A percentile compares a stretch with the other conserved stretches of the same genome.
These are phyloP conservation scores for Aulostomus chinensis DNA, from an alignment of 2,797 vertebrate species.

Conservation along the genomic window DNA sequence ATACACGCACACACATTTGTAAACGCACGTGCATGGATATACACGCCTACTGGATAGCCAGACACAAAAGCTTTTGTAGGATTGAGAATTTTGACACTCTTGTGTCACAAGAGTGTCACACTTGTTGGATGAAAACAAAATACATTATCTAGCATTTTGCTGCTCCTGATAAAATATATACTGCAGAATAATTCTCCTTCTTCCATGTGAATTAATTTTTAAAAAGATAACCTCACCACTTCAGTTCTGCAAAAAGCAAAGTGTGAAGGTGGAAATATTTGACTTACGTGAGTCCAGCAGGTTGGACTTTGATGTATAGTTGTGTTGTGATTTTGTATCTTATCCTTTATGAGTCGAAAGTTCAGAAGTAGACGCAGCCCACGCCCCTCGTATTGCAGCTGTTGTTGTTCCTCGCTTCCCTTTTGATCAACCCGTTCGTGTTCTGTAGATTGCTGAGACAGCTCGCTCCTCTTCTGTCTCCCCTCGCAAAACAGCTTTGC, in stretches of 20 bases:
- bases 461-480: conserved; percentile 50
- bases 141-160: too few relatives aligned
- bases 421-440: conserved; percentile 43
- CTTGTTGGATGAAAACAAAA: too few relatives aligned
- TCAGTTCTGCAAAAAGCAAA: too few relatives aligned
- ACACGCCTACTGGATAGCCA: too few relatives aligned
- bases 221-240: too few relatives aligned
- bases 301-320: neutral
- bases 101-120: too few relatives aligned
- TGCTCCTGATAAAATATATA: too few relatives aligned
- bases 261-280: neutral
- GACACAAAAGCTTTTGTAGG: too few relatives aligned
- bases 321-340: neutral
- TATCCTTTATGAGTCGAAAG: conserved; percentile 10
- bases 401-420: conserved; percentile 29
- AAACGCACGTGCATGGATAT: neutral
- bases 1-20: conserved; percentile 2
- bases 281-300: neutral
- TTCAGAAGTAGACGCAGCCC: conserved; percentile 10
- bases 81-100: too few relatives aligned
- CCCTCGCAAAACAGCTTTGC: conserved; percentile 54
- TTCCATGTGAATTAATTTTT: too few relatives aligned
- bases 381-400: neutral
- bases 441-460: conserved; percentile 55
- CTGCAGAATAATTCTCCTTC: too few relatives aligned